These are phyloP conservation scores for Bryconaethiops microstoma DNA, from an alignment of 2,797 vertebrate species.

Conservation along the genomic window DNA sequence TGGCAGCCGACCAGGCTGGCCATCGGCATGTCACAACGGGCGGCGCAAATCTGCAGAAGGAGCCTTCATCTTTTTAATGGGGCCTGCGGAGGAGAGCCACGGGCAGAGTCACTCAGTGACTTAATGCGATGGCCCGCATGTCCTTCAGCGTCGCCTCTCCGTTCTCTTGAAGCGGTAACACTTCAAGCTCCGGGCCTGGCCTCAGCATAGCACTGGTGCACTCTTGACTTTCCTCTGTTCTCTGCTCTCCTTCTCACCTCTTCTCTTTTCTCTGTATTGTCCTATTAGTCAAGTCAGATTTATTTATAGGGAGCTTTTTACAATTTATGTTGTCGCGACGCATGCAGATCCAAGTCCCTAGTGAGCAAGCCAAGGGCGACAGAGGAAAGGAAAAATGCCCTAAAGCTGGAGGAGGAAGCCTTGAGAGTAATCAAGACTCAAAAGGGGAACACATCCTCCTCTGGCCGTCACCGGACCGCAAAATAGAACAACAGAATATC, in stretches of 20 bases:
- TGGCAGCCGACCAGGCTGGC: conserved; percentile 11
- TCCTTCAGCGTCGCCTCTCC: conserved; percentile 42
- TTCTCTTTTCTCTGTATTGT: neutral
- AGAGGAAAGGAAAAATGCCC: too few relatives aligned
- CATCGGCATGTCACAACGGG: conserved; percentile 17
- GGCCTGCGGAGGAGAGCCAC: conserved; percentile 29
- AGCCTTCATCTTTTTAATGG: conserved; percentile 60
- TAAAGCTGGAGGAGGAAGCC: too few relatives aligned
- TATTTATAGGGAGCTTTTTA: too few relatives aligned
- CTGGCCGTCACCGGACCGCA: too few relatives aligned
- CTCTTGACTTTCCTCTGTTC: neutral
- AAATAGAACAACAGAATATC: too few relatives aligned
- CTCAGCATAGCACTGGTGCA: neutral
- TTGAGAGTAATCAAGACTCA: too few relatives aligned
- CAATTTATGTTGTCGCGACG: too few relatives aligned
- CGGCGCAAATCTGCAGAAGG: conserved; percentile 30
- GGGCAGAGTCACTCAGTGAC: conserved; percentile 25
- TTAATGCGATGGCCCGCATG: conserved; percentile 36
- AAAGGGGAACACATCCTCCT: too few relatives aligned
- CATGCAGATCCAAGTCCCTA: too few relatives aligned
- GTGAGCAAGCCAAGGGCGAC: too few relatives aligned
- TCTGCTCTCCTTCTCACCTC: neutral
- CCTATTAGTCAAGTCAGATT: neutral
- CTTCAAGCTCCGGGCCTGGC: conserved; percentile 11
- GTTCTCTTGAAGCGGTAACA: conserved; percentile 17